A percentile compares a stretch with the other conserved stretches of the same genome.
Evolutionary conservation across 2,888 invertebrate species (phyloP).

Genomic region (Aphodius sticticus): DNA sequence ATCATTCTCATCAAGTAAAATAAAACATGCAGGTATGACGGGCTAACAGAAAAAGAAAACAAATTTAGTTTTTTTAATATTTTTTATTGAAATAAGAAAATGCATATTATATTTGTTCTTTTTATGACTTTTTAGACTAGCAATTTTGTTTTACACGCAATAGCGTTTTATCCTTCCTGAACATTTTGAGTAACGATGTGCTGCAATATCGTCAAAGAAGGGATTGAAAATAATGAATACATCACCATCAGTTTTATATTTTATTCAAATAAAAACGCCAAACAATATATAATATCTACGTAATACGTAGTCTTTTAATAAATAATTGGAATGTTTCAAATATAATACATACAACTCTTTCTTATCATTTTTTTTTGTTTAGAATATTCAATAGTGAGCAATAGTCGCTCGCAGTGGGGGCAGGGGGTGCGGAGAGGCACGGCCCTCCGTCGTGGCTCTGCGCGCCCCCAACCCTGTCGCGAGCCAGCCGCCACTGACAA

Average conservation of each 20-base stretch:
- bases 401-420: slow-evolving; percentile 59
- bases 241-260: slow-evolving; percentile 36
- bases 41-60: too few species aligned
- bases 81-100: too few species aligned
- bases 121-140: too few species aligned
- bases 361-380: slow-evolving; percentile 54
- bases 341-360: slow-evolving; percentile 60
- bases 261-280: slow-evolving; percentile 61
- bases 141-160: too few species aligned
- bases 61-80: too few species aligned
- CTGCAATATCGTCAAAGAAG: too few species aligned
- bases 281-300: slow-evolving; percentile 60
- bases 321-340: slow-evolving; percentile 55
- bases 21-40: too few species aligned
- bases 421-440: slow-evolving; percentile 49
- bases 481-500: slow-evolving; percentile 58
- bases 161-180: too few species aligned
- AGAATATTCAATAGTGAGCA: slow-evolving; percentile 63
- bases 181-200: too few species aligned
- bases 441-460: slow-evolving; percentile 47
- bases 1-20: too few species aligned
- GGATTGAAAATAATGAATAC: slow-evolving; percentile 8
- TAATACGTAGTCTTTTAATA: slow-evolving; percentile 56
- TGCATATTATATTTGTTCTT: too few species aligned
- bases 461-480: slow-evolving; percentile 51